Evolutionary conservation across 2,113 vertebrate genomes (phyloP).

Genomic region (Aythya baeri): DNA sequence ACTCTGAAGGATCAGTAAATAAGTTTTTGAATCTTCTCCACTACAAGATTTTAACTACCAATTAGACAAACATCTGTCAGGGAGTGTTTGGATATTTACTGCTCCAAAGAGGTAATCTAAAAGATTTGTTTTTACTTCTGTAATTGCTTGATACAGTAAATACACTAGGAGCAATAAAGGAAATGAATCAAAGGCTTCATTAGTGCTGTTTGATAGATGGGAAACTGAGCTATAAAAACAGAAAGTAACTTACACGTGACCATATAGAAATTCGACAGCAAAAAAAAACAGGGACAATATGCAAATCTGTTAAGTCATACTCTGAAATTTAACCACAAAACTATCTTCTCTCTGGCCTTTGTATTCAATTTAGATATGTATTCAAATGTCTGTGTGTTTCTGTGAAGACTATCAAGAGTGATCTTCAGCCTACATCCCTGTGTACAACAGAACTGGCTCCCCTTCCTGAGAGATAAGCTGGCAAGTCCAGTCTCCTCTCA

Average conservation of each 20-base stretch:
- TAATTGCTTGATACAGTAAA: neutral
- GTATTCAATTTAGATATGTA: neutral
- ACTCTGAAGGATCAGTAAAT: neutral
- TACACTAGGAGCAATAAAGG: neutral
- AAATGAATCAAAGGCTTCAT: neutral
- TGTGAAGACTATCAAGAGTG: neutral
- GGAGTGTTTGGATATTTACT: neutral
- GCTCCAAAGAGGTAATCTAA: neutral
- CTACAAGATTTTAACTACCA: neutral
- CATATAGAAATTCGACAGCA: neutral
- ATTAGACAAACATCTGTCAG: constrained; percentile 4
- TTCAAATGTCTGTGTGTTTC: neutral
- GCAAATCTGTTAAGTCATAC: neutral
- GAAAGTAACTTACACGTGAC: neutral
- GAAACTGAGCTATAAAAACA: neutral
- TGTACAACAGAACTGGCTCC: neutral
- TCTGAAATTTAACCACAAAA: neutral
- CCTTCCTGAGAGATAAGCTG: neutral
- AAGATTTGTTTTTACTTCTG: neutral
- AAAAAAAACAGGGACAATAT: fast-evolving
- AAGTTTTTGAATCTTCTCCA: neutral
- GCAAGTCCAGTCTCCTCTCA: neutral
- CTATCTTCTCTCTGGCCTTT: neutral
- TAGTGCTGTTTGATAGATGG: neutral
- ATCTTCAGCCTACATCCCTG: neutral